Evolutionary conservation across 2,113 vertebrate genomes (phyloP).

Genomic region (Sinocyclocheilus rhinocerous): DNA sequence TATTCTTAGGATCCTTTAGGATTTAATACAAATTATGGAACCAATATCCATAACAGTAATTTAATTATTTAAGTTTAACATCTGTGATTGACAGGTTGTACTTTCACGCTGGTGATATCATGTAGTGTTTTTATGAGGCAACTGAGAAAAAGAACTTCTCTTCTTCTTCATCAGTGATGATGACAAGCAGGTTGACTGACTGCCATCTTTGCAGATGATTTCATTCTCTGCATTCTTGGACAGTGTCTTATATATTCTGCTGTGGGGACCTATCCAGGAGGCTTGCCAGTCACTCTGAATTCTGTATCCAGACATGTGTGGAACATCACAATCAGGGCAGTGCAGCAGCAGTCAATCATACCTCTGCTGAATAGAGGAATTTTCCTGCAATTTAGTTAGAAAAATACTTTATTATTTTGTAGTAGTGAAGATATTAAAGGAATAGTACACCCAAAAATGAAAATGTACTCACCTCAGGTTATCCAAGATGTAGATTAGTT

Average conservation of each 20-base stretch:
- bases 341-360: conserved; percentile 53
- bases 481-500: background rate
- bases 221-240: conserved; percentile 16
- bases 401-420: background rate
- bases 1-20: no score
- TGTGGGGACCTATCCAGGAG: conserved; percentile 8
- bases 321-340: conserved; percentile 36
- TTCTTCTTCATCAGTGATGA: conserved; percentile 24
- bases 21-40: background rate
- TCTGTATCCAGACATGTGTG: conserved; percentile 1
- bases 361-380: conserved; percentile 13
- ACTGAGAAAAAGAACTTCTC: conserved; percentile 22
- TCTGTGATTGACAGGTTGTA: background rate
- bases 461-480: no score
- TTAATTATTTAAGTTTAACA: background rate
- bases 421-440: background rate
- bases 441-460: background rate
- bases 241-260: conserved; percentile 27
- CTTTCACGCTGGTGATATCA: background rate
- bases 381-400: conserved; percentile 22
- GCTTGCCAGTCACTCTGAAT: conserved; percentile 36
- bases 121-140: background rate
- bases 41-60: background rate
- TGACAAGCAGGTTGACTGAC: conserved; percentile 25
- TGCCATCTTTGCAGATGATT: conserved; percentile 23